Evolutionary conservation across 2,888 invertebrate genomes (phyloP), one percentile per base, ranked within the genome.

Genomic region (Nasonia oneida): DNA sequence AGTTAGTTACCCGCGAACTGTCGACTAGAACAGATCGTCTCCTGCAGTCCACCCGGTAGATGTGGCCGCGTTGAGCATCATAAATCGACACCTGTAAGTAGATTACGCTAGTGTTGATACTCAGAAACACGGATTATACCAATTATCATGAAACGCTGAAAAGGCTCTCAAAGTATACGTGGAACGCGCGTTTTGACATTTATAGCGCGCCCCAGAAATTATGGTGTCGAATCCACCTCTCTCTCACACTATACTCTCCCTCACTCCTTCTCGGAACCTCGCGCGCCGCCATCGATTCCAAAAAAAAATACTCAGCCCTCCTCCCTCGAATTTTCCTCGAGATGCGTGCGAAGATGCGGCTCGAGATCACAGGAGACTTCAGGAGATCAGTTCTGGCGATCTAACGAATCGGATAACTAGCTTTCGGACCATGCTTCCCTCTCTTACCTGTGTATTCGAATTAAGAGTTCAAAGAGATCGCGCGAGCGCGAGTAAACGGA

Each of bases 271-370:
- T 70, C 29, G 37, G 83, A 86, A 86, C 67, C n/a, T 77, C 29
- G 73, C 73, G 8, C 57, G 39, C n/a, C 57, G 4, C 10, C 23
- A n/a, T 23, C 83, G 4, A 37, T 77, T 64, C 67, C 37, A 29
- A n/a, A 47, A 47, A 47, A 81, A 74, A 73, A 71, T 12, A 37
- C 42, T 39, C 42, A 18, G 23, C 77, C 50, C 75, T 42, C 47
- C 42, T 79, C 74, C 64, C 77, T 23, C 29, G 12, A 29, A n/a
- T 75, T 71, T 81, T 29, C 50, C 74, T 37, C 61, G 71, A 79
- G 47, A 64, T 67, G 84, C 87, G 85, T 86, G 86, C 83, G 83
- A 88, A 86, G 88, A 83, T 75, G 86, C 82, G 87, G 87, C 83
- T 47, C 47, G 29, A 86, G 82, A 86, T 86, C 86, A 84, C 42